phyloP scores from a whole-genome alignment of 1,140 invertebrate genomes.

The Solen grandis region DNA sequence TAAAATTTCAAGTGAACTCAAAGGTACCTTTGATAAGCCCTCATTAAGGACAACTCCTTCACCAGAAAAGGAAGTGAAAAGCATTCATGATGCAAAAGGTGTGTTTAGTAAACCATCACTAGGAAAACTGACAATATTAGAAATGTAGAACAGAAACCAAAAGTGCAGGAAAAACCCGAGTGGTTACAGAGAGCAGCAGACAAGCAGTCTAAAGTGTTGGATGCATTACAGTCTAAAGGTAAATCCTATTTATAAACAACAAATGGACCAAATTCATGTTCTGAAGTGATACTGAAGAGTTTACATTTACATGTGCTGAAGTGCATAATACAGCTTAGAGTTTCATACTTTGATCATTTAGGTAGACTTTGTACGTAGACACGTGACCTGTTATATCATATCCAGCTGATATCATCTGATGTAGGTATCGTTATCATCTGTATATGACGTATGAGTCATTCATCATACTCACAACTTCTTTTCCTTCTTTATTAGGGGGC shows the following conservation, averaged over 20 bases:
- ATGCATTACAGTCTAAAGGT: constrained; percentile 41
- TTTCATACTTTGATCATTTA: no score
- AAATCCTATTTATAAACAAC: neutral
- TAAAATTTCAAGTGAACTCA: constrained; percentile 27
- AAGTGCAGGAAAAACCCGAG: constrained; percentile 10
- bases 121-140: constrained; percentile 20
- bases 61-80: constrained; percentile 47
- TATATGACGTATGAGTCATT: no score
- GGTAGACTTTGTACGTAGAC: no score
- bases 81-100: constrained; percentile 29
- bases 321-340: no score
- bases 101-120: constrained; percentile 31
- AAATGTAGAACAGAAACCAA: constrained; percentile 6
- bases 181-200: constrained; percentile 40
- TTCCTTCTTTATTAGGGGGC: no score
- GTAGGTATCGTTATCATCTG: no score
- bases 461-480: no score
- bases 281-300: neutral
- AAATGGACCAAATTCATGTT: no score
- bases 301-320: no score
- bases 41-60: constrained; percentile 38
- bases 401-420: no score
- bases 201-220: constrained; percentile 35
- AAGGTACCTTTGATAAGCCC: constrained; percentile 47
- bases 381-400: no score